phyloP scores from a whole-genome alignment of 2,888 invertebrate species.

The Parnassius orleans region DNA sequence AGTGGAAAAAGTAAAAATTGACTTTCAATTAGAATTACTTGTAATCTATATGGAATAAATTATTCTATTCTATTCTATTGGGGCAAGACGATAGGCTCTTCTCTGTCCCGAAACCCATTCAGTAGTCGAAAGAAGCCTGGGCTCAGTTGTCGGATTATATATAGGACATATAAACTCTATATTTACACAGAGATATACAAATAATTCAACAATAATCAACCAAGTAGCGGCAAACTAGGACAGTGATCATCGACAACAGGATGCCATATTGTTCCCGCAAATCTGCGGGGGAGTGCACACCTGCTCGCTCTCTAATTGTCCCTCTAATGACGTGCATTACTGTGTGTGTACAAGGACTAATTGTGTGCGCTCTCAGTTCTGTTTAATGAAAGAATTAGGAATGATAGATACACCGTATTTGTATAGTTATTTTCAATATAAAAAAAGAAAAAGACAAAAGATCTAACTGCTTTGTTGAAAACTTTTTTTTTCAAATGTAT shows the following conservation, averaged over 20 bases:
- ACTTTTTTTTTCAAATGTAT: too few species aligned
- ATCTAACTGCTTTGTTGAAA: too few species aligned
- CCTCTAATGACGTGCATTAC: conserved; percentile 19
- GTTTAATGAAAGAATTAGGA: conserved; percentile 6
- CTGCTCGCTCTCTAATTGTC: conserved; percentile 18
- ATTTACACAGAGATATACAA: neutral
- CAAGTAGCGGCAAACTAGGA: neutral
- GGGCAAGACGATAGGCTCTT: too few species aligned
- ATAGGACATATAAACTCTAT: too few species aligned
- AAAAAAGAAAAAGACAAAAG: too few species aligned
- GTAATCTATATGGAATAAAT: too few species aligned
- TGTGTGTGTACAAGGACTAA: conserved; percentile 10
- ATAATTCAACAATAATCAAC: neutral
- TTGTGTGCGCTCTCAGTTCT: neutral
- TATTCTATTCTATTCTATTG: too few species aligned
- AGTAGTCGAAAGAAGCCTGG: neutral
- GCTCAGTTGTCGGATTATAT: too few species aligned
- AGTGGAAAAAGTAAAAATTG: too few species aligned
- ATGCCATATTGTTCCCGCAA: conserved; percentile 4
- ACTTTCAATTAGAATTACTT: too few species aligned
- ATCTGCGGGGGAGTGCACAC: conserved; percentile 6
- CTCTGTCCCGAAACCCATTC: too few species aligned
- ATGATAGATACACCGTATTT: conserved; percentile 1
- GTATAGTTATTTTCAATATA: neutral
- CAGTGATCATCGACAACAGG: conserved; percentile 3